A percentile compares a stretch with the other conserved stretches of the same genome.
phyloP scores from a whole-genome alignment of 2,797 vertebrate species.

The Megaceryle alcyon region DNA sequence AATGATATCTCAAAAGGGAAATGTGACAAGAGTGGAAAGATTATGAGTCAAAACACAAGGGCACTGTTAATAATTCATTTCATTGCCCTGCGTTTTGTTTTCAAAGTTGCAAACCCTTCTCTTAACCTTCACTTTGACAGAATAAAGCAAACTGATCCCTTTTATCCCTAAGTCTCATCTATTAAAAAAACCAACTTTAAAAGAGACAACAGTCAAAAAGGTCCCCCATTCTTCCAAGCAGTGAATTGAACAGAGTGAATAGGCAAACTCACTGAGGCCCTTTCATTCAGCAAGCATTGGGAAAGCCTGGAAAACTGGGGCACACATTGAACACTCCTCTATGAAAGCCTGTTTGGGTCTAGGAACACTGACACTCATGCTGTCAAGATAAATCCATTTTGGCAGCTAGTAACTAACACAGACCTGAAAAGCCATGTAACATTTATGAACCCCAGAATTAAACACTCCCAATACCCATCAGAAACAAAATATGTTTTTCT shows the following conservation, averaged over 20 bases:
- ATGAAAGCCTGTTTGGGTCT: background rate
- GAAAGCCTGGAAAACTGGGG: conserved; percentile 11
- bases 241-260: background rate
- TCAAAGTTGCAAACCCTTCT: conserved; percentile 17
- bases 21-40: conserved; percentile 1
- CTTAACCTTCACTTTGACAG: conserved; percentile 32
- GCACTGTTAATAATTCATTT: conserved; percentile 46
- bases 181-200: conserved; percentile 7
- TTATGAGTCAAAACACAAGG: conserved; percentile 22
- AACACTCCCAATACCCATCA: background rate
- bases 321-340: background rate
- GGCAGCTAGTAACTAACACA: background rate
- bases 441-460: background rate
- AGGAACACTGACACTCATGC: background rate
- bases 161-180: conserved; percentile 6
- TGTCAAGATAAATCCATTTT: background rate
- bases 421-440: background rate
- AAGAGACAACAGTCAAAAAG: background rate
- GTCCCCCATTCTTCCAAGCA: background rate
- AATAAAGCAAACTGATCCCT: conserved; percentile 30
- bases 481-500: background rate
- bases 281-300: background rate
- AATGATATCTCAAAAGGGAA: background rate
- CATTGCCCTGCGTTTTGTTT: conserved; percentile 21
- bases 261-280: background rate